Evolutionary conservation across 2,113 vertebrate species (phyloP).

Genomic region (Ptilorrhoa leucosticta): DNA sequence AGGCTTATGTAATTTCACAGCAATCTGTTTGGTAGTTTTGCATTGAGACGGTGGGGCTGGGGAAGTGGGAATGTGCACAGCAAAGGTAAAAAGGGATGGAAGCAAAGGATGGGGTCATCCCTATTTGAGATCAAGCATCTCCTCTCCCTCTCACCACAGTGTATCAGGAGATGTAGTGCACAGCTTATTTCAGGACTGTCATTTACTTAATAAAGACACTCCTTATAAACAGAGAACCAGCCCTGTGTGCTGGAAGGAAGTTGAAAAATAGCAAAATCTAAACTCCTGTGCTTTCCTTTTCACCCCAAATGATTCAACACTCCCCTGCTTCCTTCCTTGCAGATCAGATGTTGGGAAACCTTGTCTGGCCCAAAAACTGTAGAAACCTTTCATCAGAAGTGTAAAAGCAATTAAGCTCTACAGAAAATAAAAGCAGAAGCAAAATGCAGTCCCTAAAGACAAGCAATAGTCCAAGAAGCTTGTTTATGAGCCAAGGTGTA

Average conservation of each 20-base stretch:
- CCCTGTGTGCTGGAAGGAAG: neutral
- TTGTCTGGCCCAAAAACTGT: neutral
- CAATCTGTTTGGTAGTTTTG: neutral
- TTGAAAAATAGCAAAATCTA: neutral
- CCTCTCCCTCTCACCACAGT: neutral
- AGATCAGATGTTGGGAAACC: neutral
- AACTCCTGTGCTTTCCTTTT: neutral
- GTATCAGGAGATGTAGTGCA: neutral
- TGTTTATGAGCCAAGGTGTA: neutral
- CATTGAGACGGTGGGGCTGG: no score
- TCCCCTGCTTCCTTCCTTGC: neutral
- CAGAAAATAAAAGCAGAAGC: neutral
- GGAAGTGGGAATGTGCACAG: neutral
- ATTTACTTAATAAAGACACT: neutral
- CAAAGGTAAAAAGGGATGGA: neutral
- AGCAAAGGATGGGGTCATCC: neutral
- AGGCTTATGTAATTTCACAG: neutral
- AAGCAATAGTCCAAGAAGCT: neutral
- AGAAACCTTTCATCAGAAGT: neutral
- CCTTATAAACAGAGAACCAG: neutral
- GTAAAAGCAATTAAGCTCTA: neutral
- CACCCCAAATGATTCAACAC: neutral
- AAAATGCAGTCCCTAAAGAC: neutral
- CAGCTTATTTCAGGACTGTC: neutral
- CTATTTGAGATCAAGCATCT: neutral